Percentiles rank a stretch among this genome's conserved stretches.
phyloP scores from a whole-genome alignment of 1,140 invertebrate species.

The Hyposmocoma kahamanoa region DNA sequence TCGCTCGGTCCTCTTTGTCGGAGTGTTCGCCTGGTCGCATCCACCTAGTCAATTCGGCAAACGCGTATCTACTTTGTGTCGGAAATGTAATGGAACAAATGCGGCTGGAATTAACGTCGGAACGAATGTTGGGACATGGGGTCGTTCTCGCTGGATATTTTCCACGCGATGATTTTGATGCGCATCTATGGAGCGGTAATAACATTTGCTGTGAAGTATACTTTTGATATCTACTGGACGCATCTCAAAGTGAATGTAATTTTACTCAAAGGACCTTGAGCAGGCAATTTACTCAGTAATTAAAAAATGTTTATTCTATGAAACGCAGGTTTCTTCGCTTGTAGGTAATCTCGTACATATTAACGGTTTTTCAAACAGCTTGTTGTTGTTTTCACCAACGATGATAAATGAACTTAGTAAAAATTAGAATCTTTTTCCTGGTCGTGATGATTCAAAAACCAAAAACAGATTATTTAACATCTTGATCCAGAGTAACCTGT shows the following conservation, averaged over 20 bases:
- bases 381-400: no score
- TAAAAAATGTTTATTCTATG: no score
- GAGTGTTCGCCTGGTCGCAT: slow-evolving; percentile 61
- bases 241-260: no score
- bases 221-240: no score
- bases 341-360: no score
- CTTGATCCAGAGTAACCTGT: slow-evolving; percentile 27
- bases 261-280: no score
- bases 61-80: slow-evolving; percentile 72
- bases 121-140: slow-evolving; percentile 68
- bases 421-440: no score
- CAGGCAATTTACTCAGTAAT: no score
- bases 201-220: slow-evolving; percentile 30
- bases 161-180: slow-evolving; percentile 69
- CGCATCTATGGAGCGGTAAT: slow-evolving; percentile 51
- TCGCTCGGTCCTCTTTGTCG: slow-evolving; percentile 34
- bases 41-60: slow-evolving; percentile 72
- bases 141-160: slow-evolving; percentile 62
- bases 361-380: no score
- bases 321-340: no score
- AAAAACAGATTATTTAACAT: slow-evolving; percentile 31
- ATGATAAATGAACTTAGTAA: no score
- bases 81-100: slow-evolving; percentile 74
- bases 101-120: slow-evolving; percentile 70
- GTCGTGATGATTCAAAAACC: no score